Evolutionary conservation across 2,113 vertebrate species (phyloP).

Genomic region (Cinclus mexicanus): DNA sequence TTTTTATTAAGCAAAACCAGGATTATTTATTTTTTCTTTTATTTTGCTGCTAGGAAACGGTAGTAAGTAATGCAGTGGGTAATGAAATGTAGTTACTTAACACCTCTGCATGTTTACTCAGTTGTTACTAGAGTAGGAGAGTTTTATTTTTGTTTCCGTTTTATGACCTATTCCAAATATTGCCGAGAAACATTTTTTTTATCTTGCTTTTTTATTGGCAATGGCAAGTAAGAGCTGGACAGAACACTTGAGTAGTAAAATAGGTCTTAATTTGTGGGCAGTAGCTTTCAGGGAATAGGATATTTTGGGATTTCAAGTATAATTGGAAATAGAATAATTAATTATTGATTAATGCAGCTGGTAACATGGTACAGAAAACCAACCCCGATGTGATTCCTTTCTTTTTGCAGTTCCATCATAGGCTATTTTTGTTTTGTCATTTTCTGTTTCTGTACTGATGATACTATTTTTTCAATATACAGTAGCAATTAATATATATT

Average conservation of each 20-base stretch:
- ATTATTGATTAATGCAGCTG: not conserved
- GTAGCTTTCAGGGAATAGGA: not conserved
- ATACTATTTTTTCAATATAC: not conserved
- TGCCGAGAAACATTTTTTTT: not conserved
- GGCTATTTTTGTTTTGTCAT: not conserved
- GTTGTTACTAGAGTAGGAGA: not conserved
- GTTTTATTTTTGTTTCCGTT: not conserved
- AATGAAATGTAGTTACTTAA: not conserved
- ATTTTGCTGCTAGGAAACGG: not conserved
- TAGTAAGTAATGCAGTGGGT: not conserved
- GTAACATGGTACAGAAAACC: not conserved
- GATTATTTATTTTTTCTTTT: not conserved
- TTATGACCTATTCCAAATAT: not conserved
- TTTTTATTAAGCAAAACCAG: not conserved
- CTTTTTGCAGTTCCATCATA: not conserved
- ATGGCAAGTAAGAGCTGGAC: not conserved
- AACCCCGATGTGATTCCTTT: not conserved
- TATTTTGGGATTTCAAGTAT: not conserved
- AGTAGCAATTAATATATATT: not conserved
- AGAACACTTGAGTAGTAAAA: not conserved
- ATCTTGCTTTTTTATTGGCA: not conserved
- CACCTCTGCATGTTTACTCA: not conserved
- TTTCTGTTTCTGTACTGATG: not conserved
- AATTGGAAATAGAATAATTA: not conserved
- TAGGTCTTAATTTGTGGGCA: not conserved